Base-by-base conservation (phyloP, 2,113 vertebrate genomes). In the Sinocyclocheilus rhinocerous region DNA sequence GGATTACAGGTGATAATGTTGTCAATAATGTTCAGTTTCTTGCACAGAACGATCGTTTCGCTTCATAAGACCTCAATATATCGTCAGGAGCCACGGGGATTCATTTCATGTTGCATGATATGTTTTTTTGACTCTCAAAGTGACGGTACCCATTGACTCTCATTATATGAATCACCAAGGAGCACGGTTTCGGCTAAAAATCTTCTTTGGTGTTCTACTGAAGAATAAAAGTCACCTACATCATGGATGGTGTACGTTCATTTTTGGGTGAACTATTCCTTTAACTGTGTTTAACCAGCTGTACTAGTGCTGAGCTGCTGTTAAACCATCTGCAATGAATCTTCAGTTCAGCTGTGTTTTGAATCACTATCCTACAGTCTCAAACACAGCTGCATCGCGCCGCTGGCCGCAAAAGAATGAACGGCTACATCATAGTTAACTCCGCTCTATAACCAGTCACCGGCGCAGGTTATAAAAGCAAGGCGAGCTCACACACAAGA, bases 361-460 rank as follows among this genome's bases (percentile, higher is more conserved):
- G n/a, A 24, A 63, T 26, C 61, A 36, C 33, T 36, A 8, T 45
- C 42, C 9, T 42, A 42, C 3, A 20, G 33, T 73, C 70, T 73
- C 90, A 57, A 57, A 20, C 18, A 57, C 52, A 55, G 52, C 52
- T 55, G 50, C 50, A 52, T 52, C 50, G 15, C 50, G 1, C 50
- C 50, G 13, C 50, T 52, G 50, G 93, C 90, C 65, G 76, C 87
- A 85, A 29, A 59, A 59, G 26, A 8, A 39, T 8, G 52, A 42
- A 61, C 10, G 42, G 4, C 78, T 55, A 63, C 55, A 63, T 81
- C 57, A 39, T 10, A 39, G 48, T 16, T 24, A 16, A 29, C 22
- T 76, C 13, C 4, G 8, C 1, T 57, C 50, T 57, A 57, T 29
- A 78, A 78, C 16, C 55, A 57, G n/a, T n/a, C n/a, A n/a, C n/a